Base-by-base conservation (phyloP, 1,140 invertebrate species). In the Drosophila athabasca region DNA sequence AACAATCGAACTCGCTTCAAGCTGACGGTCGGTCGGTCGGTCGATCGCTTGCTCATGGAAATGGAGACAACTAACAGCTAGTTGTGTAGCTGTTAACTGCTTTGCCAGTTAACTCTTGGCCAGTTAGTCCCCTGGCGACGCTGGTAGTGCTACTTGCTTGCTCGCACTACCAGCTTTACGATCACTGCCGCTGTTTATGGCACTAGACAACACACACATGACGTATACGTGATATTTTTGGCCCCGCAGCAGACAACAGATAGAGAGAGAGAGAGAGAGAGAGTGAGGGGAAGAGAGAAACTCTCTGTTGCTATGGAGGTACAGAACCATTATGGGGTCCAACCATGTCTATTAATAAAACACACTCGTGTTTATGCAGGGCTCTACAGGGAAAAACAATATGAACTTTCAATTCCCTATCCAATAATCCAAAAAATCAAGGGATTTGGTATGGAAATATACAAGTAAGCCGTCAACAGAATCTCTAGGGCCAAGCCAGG, bases 171-270 rank as follows among this genome's bases (percentile, higher is more conserved):
- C 31, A 9, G 8, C 31, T 9, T 8, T 9, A 2, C 31, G 59
- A 68, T 44, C 43, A 58, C 43, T 48, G 11, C 2, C 39, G 22
- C 35, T 64, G 53, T 46, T 51, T 69, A 39, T 66, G 39, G 65
- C 64, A 62, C 62, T 55, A 49, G n/a, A 51, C 50, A 45, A 68
- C 66, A 51, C 35, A 69, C 64, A 50, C 66, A 69, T 69, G 67
- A 69, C 67, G 67, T 69, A 69, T 69, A 69, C 67, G 67, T 44
- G 52, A 69, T 69, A 69, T 69, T 69, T 69, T 69, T 69, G 67
- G 64, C 64, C 44, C 44, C 48, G 52, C 15, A 24, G 19, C 35
- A 49, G 13, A 26, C 35, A 46, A 11, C 24, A 1, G n/a, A 46
- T 15, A 26, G 13, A 43, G 13, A 43, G 15, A 31, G 15, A 26